Evolutionary conservation across 2,888 invertebrate species (phyloP), one percentile per base, ranked within the genome.

Genomic region (Drosophila yooni): DNA sequence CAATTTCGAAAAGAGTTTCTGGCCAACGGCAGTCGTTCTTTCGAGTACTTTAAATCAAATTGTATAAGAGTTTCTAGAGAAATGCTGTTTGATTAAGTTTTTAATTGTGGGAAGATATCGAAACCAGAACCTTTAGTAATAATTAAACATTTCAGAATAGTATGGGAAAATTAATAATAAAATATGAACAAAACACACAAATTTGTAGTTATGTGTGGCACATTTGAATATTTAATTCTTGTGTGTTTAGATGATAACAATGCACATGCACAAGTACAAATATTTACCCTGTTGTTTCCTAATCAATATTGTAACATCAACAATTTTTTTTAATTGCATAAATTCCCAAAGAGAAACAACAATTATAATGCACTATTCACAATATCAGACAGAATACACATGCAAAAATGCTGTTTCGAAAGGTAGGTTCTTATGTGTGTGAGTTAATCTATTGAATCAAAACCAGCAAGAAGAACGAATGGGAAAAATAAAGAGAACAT

Each of bases 21-120:
- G 29, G 29, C 31, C 40, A 38, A 31, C 31, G 8, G 31, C 21
- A 46, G 43, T 6, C 46, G 31, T 34, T 25, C 21, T 13, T 48
- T 56, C n/a, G 38, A 43, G 36, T 51, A 50, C 52, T 71, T 43
- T n/a, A n/a, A 27, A 31, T 0, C 46, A 34, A 25, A 25, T 75
- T 59, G 38, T 80, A 76, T 76, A 69, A 76, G 81, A 76, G 80
- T 64, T 60, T 8, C 5, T 27, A 40, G n/a, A 33, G 15, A 36
- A 11, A n/a, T 33, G 11, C 18, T 34, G n/a, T 2, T 34, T 11
- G n/a, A 29, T 18, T 25, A 25, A 38, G 31, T 66, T 40, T 18
- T 21, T 33, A 36, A 33, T 25, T 18, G 51, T 7, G 7, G 4
- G 6, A 11, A n/a, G 8, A 27, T 38, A 25, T 38, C 25, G 15